These are phyloP conservation scores for Ctenopoma kingsleyae DNA, from an alignment of 2,797 vertebrate genomes.

Conservation along the genomic window DNA sequence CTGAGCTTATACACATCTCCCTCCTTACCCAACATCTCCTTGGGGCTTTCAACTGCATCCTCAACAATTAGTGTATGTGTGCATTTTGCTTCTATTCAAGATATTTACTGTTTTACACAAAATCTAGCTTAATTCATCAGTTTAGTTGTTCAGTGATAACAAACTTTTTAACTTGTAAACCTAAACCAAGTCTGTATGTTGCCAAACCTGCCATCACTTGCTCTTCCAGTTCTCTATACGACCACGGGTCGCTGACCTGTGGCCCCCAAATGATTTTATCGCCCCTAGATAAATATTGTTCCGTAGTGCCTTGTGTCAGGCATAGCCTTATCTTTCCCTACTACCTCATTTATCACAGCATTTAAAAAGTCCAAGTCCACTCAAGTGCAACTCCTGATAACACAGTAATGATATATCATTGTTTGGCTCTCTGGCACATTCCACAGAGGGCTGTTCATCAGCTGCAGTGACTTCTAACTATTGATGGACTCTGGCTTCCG, in stretches of 20 bases:
- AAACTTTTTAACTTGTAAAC: constrained; percentile 20
- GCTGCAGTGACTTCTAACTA: constrained; percentile 39
- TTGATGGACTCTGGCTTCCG: constrained; percentile 28
- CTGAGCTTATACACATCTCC: constrained; percentile 97
- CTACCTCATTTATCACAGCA: constrained; percentile 85
- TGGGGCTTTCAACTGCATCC: constrained; percentile 92
- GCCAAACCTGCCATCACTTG: constrained; percentile 63
- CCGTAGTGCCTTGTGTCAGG: constrained; percentile 81
- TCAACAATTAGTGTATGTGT: constrained; percentile 92
- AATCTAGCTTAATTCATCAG: constrained; percentile 24
- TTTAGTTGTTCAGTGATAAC: constrained; percentile 20
- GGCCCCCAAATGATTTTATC: constrained; percentile 81
- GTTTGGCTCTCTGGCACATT: constrained; percentile 74
- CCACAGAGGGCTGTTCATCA: constrained; percentile 60
- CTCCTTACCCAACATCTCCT: constrained; percentile 96
- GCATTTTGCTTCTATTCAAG: constrained; percentile 3
- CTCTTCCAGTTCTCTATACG: constrained; percentile 64
- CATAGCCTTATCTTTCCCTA: constrained; percentile 75
- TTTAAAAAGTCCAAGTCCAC: constrained; percentile 80
- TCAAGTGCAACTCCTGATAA: constrained; percentile 80
- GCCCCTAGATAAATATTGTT: constrained; percentile 85
- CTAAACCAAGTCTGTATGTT: constrained; percentile 43
- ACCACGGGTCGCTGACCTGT: constrained; percentile 75
- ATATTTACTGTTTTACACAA: constrained; percentile 24
- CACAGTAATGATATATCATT: constrained; percentile 72